A percentile compares a stretch with the other conserved stretches of the same genome.
These are phyloP conservation scores for Oreortyx pictus DNA, from an alignment of 2,797 vertebrate genomes.

Conservation along the genomic window DNA sequence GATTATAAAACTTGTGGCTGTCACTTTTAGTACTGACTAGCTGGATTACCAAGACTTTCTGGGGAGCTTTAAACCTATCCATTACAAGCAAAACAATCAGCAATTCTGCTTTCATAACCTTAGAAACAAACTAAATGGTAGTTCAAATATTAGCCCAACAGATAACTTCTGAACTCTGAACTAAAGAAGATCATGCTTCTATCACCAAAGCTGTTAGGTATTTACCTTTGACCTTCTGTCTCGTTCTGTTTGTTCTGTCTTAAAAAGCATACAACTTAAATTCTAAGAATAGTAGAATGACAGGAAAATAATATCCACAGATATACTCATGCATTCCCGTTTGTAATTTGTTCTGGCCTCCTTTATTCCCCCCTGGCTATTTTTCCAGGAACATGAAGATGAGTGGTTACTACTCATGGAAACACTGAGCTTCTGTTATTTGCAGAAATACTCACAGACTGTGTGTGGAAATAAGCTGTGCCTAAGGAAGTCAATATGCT, in stretches of 20 bases:
- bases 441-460: slow-evolving; percentile 1
- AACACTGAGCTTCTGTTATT: slow-evolving; percentile 27
- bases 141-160: neutral
- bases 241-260: neutral
- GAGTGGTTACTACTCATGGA: neutral
- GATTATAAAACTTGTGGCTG: neutral
- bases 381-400: slow-evolving; percentile 64
- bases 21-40: neutral
- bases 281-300: slow-evolving; percentile 19
- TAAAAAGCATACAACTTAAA: neutral
- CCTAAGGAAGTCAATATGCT: neutral
- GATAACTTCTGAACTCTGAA: neutral
- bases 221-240: neutral
- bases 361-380: neutral
- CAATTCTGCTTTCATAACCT: neutral
- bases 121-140: neutral
- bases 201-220: neutral
- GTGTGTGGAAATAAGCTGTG: neutral
- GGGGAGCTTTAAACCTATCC: neutral
- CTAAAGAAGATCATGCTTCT: neutral
- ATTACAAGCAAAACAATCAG: neutral
- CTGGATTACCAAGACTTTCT: neutral
- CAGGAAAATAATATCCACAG: slow-evolving; percentile 37
- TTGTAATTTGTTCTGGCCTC: slow-evolving; percentile 36
- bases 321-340: slow-evolving; percentile 39